Conservation (phyloP, 2,888 invertebrate species). For the Brenthis daphne region DNA sequence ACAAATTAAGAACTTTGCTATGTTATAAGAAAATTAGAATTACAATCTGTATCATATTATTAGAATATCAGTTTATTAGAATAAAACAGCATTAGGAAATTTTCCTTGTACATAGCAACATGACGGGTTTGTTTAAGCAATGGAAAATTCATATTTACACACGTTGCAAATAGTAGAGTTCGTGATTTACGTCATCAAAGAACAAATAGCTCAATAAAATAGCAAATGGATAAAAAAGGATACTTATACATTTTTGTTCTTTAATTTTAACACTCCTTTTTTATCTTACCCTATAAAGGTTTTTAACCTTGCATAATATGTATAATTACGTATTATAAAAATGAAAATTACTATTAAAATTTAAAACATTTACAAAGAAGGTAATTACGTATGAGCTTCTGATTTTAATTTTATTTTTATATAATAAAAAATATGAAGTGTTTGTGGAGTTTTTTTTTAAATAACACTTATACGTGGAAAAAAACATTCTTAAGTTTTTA, state of each 20-base stretch:
- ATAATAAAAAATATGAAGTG: no score
- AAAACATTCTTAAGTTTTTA: no score
- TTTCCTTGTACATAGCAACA: slow-evolving; percentile 29
- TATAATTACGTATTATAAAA: not conserved
- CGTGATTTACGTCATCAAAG: slow-evolving; percentile 32
- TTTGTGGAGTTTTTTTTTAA: no score
- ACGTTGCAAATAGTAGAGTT: slow-evolving; percentile 19
- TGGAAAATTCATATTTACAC: slow-evolving; percentile 34
- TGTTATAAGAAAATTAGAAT: no score
- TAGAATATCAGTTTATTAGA: not conserved
- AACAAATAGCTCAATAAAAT: slow-evolving; percentile 18
- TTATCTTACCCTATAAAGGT: not conserved
- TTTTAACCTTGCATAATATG: not conserved
- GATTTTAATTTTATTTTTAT: no score
- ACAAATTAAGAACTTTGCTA: no score
- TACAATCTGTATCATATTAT: not conserved
- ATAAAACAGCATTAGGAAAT: slow-evolving; percentile 13
- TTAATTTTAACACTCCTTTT: no score
- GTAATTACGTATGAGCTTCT: no score
- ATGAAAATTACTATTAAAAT: not conserved
- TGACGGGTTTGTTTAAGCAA: slow-evolving; percentile 27
- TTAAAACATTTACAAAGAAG: not conserved
- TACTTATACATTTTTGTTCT: no score
- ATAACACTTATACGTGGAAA: no score
- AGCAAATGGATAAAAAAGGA: slow-evolving; percentile 1